phyloP scores from a whole-genome alignment of 2,113 vertebrate genomes.

The Heterocephalus glaber region DNA sequence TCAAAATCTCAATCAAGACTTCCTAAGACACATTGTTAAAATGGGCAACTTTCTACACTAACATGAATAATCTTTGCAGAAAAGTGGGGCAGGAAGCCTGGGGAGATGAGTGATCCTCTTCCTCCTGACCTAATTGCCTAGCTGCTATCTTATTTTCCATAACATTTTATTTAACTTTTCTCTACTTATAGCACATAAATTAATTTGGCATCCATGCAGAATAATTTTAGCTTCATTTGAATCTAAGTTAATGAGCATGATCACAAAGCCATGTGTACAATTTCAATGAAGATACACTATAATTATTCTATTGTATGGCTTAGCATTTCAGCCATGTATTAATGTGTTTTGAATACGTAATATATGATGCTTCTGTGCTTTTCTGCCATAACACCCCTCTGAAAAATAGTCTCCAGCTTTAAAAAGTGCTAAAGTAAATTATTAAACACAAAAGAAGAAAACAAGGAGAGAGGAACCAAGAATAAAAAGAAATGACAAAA shows the following conservation, averaged over 20 bases:
- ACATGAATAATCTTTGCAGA: constrained; percentile 7
- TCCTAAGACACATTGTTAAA: constrained; percentile 8
- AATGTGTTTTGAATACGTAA: constrained; percentile 77
- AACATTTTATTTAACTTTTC: constrained; percentile 77
- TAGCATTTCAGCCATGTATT: constrained; percentile 71
- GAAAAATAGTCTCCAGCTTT: constrained; percentile 78
- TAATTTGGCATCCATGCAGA: constrained; percentile 78
- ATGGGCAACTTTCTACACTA: background rate
- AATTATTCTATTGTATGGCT: constrained; percentile 69
- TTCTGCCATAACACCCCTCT: constrained; percentile 79
- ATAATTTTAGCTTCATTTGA: constrained; percentile 79
- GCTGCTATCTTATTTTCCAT: constrained; percentile 71
- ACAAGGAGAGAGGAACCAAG: constrained; percentile 56
- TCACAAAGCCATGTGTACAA: constrained; percentile 79
- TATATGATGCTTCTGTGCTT: constrained; percentile 79
- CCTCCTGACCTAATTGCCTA: constrained; percentile 11
- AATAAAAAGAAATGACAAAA: constrained; percentile 76
- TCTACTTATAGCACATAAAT: constrained; percentile 79
- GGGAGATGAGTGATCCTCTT: background rate
- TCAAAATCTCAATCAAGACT: constrained; percentile 23
- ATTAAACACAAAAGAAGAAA: constrained; percentile 80
- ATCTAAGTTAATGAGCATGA: constrained; percentile 83
- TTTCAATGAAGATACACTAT: constrained; percentile 78
- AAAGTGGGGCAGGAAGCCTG: background rate
- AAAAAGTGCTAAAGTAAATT: constrained; percentile 82